These are phyloP conservation scores for Cheumatopsyche charites DNA, from an alignment of 1,140 invertebrate genomes.

Conservation along the genomic window DNA sequence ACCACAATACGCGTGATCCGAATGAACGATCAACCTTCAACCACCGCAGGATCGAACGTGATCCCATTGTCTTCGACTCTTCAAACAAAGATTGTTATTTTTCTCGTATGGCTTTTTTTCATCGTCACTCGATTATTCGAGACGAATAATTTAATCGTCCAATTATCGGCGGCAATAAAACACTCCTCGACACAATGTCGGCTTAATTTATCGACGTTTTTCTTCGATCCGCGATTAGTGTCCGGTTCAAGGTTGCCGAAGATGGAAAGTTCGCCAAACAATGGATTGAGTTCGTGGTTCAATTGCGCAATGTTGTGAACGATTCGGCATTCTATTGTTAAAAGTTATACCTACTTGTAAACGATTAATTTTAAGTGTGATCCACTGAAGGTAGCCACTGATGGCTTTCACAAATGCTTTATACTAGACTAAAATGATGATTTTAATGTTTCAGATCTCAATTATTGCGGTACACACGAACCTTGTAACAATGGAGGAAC, in stretches of 20 bases:
- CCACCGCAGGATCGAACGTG: not conserved
- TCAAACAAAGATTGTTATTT: no score
- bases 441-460: constrained; percentile 80
- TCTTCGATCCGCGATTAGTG: not conserved
- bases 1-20: constrained; percentile 4
- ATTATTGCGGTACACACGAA: constrained; percentile 96
- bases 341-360: no score
- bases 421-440: no score
- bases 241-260: no score
- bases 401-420: no score
- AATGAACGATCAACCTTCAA: constrained; percentile 6
- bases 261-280: not conserved
- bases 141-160: constrained; percentile 20
- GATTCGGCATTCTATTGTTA: no score
- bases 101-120: no score
- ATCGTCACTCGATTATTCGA: not conserved
- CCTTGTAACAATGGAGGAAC: constrained; percentile 95
- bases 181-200: constrained; percentile 3
- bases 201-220: constrained; percentile 2
- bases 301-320: no score
- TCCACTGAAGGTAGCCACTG: no score
- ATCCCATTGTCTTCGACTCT: constrained; percentile 9
- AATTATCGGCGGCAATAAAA: constrained; percentile 13
- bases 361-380: no score
- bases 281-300: not conserved